Conservation (phyloP, 2,888 invertebrate genomes). For the Tromatobia lineatoria region DNA sequence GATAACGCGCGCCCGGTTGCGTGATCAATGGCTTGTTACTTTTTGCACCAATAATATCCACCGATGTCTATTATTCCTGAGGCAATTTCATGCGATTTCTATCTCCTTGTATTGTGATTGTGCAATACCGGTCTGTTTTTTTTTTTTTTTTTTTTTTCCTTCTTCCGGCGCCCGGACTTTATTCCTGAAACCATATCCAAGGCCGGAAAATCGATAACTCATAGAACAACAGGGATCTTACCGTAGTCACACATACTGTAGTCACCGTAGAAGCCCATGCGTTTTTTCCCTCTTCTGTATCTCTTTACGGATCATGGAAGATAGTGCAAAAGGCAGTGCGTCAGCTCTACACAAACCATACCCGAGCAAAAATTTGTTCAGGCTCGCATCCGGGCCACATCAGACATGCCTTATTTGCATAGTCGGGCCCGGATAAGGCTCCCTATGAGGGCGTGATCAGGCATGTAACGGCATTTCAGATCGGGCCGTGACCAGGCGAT, state of each 20-base stretch:
- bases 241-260: conserved; percentile 19
- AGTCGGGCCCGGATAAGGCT: too few relatives aligned
- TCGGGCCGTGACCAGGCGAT: too few relatives aligned
- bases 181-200: conserved; percentile 59
- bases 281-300: neutral
- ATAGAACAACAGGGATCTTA: neutral
- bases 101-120: conserved; percentile 25
- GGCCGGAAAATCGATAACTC: conserved; percentile 59
- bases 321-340: neutral
- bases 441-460: too few relatives aligned
- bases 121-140: conserved; percentile 30
- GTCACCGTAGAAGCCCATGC: neutral
- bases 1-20: conserved; percentile 10
- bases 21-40: conserved; percentile 42
- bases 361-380: too few relatives aligned
- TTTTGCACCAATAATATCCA: conserved; percentile 34
- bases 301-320: conserved; percentile 9
- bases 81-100: conserved; percentile 50
- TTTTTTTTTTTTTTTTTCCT: conserved; percentile 20
- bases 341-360: too few relatives aligned
- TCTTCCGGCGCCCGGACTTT: conserved; percentile 33
- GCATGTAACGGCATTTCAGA: too few relatives aligned
- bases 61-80: conserved; percentile 51
- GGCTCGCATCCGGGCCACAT: too few relatives aligned
- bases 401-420: too few relatives aligned